Evolutionary conservation across 2,888 invertebrate species (phyloP), one percentile per base, ranked within the genome.

Genomic region (Acholoe squamosa): DNA sequence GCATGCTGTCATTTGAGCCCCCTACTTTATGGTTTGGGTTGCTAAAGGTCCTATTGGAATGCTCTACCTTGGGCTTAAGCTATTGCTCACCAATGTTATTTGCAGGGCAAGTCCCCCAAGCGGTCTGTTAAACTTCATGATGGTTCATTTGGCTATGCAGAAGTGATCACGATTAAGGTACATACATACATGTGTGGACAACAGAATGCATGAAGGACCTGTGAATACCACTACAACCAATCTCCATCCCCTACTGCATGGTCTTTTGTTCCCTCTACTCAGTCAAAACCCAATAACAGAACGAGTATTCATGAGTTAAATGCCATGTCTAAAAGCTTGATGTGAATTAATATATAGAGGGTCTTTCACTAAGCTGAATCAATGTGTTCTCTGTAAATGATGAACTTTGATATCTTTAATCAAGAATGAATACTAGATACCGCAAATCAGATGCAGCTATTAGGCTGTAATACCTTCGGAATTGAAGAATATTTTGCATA

Each of bases 81-180:
- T 61, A 14, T 61, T 19, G 61, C 61, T 61, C 19, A 61, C 61
- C 61, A 61, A 19, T 61, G 61, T 61, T 76, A 76, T 22, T 86
- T 86, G 16, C 56, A 86, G 86, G 86, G 86, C 56, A 86, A 86
- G 56, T 90, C 90, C 28, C 90, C 90, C 28, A 92, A 92, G 89
- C 71, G 92, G 86, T 92, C 92, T 22, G 91, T 93, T 16, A 91
- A 91, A 67, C 90, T 93, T 16, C 91, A 92, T 34, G 98, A 98
- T 95, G 98, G 98, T 95, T 97, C 98, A 93, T 97, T 98, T 96
- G 98, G 98, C 96, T 98, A 98, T 96, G 98, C 98, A 94, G 98
- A 98, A 97, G 98, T 98, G 97, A 98, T 99, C 96, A 98, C 98
- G 96, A 98, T 99, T 95, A 98, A 99, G 98, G 98, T 98, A 91